These are phyloP conservation scores for Notoglanidium macrostoma DNA, from an alignment of 2,797 vertebrate genomes.

Conservation along the genomic window DNA sequence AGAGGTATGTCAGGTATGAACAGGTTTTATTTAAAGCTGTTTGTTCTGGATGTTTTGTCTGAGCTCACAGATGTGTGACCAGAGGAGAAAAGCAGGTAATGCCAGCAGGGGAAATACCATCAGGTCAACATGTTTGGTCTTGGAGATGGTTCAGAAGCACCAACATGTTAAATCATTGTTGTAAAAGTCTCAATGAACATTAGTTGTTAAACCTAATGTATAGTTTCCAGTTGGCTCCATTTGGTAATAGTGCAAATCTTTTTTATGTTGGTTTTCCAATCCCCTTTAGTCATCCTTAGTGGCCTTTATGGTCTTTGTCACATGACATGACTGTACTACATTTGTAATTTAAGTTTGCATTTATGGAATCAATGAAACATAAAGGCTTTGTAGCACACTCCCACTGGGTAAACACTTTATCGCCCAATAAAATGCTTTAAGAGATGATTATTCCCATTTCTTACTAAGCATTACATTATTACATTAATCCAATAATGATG, in stretches of 20 bases:
- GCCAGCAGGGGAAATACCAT: conserved; percentile 32
- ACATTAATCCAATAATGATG: conserved; percentile 10
- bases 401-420: not conserved
- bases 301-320: not conserved
- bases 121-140: conserved; percentile 36
- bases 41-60: conserved; percentile 57
- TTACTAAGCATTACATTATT: not conserved
- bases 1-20: conserved; percentile 59
- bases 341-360: not conserved
- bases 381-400: not conserved
- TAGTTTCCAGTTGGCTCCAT: not conserved
- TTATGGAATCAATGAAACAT: not conserved
- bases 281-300: not conserved
- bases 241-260: not conserved
- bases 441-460: not conserved
- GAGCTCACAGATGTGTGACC: conserved; percentile 57
- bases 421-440: not conserved
- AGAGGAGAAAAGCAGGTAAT: conserved; percentile 28
- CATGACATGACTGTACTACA: not conserved
- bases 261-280: not conserved
- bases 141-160: conserved; percentile 13
- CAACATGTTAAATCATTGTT: not conserved
- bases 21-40: conserved; percentile 48
- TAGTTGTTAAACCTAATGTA: conserved; percentile 3
- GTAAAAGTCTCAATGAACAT: conserved; percentile 6